phyloP scores from a whole-genome alignment of 2,113 vertebrate species.

The Rhegmatorhina hoffmannsi region DNA sequence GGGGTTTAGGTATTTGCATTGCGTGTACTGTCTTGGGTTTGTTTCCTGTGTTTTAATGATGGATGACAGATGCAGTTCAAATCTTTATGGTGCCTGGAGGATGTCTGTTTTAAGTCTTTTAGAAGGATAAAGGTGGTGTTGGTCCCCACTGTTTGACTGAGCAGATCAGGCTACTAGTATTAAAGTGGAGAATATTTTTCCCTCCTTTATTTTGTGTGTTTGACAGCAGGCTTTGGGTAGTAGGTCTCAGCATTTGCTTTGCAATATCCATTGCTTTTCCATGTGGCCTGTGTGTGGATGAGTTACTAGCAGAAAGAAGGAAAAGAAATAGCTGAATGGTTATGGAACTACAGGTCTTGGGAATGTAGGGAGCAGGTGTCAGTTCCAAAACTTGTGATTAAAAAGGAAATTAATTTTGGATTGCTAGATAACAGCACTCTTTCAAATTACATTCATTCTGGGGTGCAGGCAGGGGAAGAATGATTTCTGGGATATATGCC shows the following conservation, averaged over 20 bases:
- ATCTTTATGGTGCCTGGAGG: neutral
- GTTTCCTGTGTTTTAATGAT: conserved; percentile 9
- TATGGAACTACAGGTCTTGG: neutral
- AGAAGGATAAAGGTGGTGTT: neutral
- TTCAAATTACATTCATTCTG: neutral
- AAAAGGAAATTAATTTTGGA: neutral
- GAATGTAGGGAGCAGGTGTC: neutral
- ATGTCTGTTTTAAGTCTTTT: neutral
- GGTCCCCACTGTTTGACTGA: neutral
- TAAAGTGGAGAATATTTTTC: neutral
- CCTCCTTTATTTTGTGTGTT: neutral
- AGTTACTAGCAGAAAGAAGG: neutral
- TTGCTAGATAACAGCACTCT: neutral
- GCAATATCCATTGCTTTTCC: neutral
- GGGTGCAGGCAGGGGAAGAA: neutral
- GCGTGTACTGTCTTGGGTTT: neutral
- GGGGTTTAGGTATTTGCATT: conserved; percentile 3
- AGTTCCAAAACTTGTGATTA: neutral
- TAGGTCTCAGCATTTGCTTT: neutral
- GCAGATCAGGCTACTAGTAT: neutral
- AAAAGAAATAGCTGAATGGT: neutral
- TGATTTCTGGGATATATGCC: fast-evolving
- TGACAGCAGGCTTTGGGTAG: neutral
- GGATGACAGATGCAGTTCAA: neutral
- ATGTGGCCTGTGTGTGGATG: neutral